phyloP scores from a whole-genome alignment of 2,113 vertebrate genomes.

The Dasypus novemcinctus region DNA sequence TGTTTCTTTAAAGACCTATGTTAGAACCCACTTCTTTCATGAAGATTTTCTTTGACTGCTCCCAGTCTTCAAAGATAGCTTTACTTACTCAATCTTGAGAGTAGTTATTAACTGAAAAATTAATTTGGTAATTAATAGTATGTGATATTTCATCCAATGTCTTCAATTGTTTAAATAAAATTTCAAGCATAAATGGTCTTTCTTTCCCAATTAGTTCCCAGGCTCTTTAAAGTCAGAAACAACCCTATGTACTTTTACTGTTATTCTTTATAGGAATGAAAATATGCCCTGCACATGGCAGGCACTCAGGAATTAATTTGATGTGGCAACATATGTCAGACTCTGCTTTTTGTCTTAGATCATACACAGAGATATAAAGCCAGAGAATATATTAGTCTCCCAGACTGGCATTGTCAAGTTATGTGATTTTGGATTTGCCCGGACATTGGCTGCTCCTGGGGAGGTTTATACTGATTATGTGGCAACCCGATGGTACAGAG shows the following conservation, averaged over 20 bases:
- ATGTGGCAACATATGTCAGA: background rate
- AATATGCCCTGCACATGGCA: background rate
- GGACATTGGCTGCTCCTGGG: slow-evolving; percentile 84
- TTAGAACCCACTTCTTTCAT: background rate
- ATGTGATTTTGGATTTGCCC: slow-evolving; percentile 95
- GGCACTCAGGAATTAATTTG: background rate
- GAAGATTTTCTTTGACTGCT: background rate
- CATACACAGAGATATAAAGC: slow-evolving; percentile 95
- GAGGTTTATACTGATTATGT: slow-evolving; percentile 93
- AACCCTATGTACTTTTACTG: background rate
- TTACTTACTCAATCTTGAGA: slow-evolving; percentile 16
- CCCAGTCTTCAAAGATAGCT: background rate
- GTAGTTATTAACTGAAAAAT: background rate
- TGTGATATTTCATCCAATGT: background rate
- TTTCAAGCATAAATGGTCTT: background rate
- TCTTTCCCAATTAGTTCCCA: background rate
- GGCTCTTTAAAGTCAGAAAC: background rate
- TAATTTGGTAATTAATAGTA: slow-evolving; percentile 3
- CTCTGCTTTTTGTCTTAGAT: slow-evolving; percentile 83
- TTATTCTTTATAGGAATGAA: background rate
- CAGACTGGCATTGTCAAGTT: slow-evolving; percentile 91
- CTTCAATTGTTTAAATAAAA: slow-evolving; percentile 6
- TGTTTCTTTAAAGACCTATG: background rate
- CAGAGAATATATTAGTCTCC: slow-evolving; percentile 95
- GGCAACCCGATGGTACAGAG: slow-evolving; percentile 94